phyloP scores from a whole-genome alignment of 2,113 vertebrate genomes.

The Crocuta crocuta region DNA sequence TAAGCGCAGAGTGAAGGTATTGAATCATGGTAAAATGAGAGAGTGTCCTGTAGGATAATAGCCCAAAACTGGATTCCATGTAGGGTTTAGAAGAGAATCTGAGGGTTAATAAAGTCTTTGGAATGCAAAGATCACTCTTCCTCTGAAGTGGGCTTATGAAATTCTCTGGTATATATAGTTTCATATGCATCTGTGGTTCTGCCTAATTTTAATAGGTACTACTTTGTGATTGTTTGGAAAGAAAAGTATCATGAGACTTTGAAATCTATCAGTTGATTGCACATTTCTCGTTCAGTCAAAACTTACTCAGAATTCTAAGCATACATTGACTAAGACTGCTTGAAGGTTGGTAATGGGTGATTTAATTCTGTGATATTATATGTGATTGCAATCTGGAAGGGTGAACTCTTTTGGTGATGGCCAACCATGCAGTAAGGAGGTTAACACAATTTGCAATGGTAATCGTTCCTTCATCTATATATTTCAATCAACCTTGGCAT shows the following conservation, averaged over 20 bases:
- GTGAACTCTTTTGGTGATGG: conserved; percentile 56
- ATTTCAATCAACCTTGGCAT: conserved; percentile 49
- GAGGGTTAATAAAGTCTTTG: background rate
- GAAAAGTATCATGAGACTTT: conserved; percentile 53
- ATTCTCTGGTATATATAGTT: conserved; percentile 11
- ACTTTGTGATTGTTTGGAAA: conserved; percentile 62
- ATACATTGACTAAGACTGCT: conserved; percentile 52
- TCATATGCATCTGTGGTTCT: conserved; percentile 29
- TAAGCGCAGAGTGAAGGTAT: background rate
- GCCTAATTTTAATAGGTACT: conserved; percentile 59
- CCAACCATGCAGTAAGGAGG: conserved; percentile 51
- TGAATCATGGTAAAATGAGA: background rate
- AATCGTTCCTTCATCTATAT: conserved; percentile 31
- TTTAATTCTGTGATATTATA: conserved; percentile 66
- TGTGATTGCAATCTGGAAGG: conserved; percentile 69
- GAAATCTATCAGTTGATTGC: conserved; percentile 67
- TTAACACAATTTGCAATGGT: conserved; percentile 64
- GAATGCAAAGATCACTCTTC: background rate
- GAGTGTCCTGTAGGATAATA: background rate
- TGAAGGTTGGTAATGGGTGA: conserved; percentile 57
- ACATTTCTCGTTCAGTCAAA: conserved; percentile 60
- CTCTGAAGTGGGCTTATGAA: background rate
- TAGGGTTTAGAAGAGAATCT: background rate
- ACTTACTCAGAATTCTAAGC: conserved; percentile 66
- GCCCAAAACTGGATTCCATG: background rate